These are phyloP conservation scores for Polydrusus tereticollis DNA, from an alignment of 2,888 invertebrate genomes.

Conservation along the genomic window DNA sequence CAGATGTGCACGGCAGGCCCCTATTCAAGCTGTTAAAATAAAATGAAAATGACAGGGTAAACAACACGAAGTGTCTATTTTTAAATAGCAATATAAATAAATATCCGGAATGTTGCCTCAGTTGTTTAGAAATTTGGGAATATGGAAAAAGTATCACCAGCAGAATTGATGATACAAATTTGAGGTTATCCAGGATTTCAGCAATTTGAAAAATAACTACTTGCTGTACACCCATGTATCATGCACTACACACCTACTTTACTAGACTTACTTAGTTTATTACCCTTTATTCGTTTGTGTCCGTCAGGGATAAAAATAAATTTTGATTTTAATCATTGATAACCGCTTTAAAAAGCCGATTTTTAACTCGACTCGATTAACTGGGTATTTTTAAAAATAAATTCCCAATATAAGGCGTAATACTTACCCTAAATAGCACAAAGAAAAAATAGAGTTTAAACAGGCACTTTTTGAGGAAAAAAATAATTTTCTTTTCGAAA, in stretches of 20 bases:
- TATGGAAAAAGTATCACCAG: neutral
- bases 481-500: constrained; percentile 21
- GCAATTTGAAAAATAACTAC: neutral
- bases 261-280: too few species aligned
- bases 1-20: neutral
- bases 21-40: neutral
- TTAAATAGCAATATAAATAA: constrained; percentile 4
- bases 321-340: constrained; percentile 1
- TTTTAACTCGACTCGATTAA: neutral
- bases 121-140: neutral
- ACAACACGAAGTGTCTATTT: neutral
- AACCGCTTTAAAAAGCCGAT: neutral
- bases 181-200: neutral
- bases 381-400: neutral
- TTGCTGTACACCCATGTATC: too few species aligned
- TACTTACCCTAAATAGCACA: constrained; percentile 16
- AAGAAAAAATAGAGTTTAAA: constrained; percentile 3
- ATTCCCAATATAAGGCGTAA: neutral
- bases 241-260: too few species aligned
- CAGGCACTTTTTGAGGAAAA: neutral
- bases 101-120: neutral
- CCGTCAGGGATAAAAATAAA: constrained; percentile 17
- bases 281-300: too few species aligned
- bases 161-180: neutral
- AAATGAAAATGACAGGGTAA: neutral